phyloP scores from a whole-genome alignment of 1,140 invertebrate species.

The Agrypnia vestita region DNA sequence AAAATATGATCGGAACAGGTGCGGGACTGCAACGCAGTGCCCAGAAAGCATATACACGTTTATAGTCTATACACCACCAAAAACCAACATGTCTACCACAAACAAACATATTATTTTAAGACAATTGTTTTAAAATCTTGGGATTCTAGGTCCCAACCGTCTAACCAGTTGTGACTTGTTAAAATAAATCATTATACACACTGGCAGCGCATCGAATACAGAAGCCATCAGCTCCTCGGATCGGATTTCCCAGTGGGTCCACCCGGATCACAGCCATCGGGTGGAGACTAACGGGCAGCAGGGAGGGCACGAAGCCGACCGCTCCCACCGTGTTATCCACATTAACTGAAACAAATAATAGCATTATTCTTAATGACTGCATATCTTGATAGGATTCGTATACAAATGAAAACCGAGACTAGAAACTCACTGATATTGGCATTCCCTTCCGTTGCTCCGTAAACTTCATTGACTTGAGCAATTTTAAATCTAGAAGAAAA shows the following conservation, averaged over 20 bases:
- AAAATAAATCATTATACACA: slow-evolving; percentile 67
- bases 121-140: background rate
- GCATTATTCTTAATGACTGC: too few relatives aligned
- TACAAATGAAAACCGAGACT: too few relatives aligned
- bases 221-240: slow-evolving; percentile 85
- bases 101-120: too few relatives aligned
- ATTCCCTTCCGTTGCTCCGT: slow-evolving; percentile 98
- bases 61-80: too few relatives aligned
- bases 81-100: too few relatives aligned
- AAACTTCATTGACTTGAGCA: slow-evolving; percentile 92
- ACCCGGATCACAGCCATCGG: slow-evolving; percentile 93
- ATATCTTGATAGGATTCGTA: too few relatives aligned
- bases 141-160: background rate
- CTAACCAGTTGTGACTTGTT: background rate
- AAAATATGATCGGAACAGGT: too few relatives aligned
- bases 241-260: slow-evolving; percentile 85
- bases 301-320: slow-evolving; percentile 93
- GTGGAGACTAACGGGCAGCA: slow-evolving; percentile 85
- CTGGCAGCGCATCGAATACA: slow-evolving; percentile 85
- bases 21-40: too few relatives aligned
- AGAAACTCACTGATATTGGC: slow-evolving; percentile 87
- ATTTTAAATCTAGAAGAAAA: slow-evolving; percentile 92
- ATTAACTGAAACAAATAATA: slow-evolving; percentile 82
- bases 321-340: slow-evolving; percentile 90
- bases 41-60: too few relatives aligned